Evolutionary conservation across 2,113 vertebrate species (phyloP), one percentile per base, ranked within the genome.

Genomic region (Archilochus colubris): DNA sequence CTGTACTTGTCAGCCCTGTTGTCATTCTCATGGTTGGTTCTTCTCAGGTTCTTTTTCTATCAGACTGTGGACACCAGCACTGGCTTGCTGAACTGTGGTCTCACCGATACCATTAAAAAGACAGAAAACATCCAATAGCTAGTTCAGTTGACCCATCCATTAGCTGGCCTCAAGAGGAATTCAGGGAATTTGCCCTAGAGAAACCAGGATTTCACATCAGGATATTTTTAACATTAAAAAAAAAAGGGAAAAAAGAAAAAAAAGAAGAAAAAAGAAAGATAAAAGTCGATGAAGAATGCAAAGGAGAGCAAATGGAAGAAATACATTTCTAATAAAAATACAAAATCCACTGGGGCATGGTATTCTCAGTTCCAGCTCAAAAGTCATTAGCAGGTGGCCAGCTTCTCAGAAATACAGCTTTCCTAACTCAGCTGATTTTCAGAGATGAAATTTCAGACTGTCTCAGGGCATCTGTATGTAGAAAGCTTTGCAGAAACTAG

Each of bases 391-490:
- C 94, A 95, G 86, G 86, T 90, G 92, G 88, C 33, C 64, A 86
- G 82, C 80, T 86, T 61, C 63, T 94, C 55, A 96, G 82, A 96
- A 95, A 93, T 68, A 78, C 86, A 92, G 48, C 57, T 88, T 90
- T 79, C 57, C 86, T 77, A 92, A 91, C 86, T 94, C 88, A 93
- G 95, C 83, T 94, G 86, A 86, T 93, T 95, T 95, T 81, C 12
- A 53, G 80, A 86, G 88, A 96, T 96, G 93, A 81, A 81, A 69
- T 96, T 95, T 96, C 94, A 96, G 57, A 21, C 68, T 63, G 31
- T 55, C 63, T 90, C 68, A 53, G 82, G 64, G 33, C 69, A 88
- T 92, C 61, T 92, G 64, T 83, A 38, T 46, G 33, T 38, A 91
- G 73, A 44, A 95, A 95, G 57, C 59, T 63, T 82, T 66, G 68